These are phyloP conservation scores for Babylonia areolata DNA, from an alignment of 1,140 invertebrate genomes.

Conservation along the genomic window DNA sequence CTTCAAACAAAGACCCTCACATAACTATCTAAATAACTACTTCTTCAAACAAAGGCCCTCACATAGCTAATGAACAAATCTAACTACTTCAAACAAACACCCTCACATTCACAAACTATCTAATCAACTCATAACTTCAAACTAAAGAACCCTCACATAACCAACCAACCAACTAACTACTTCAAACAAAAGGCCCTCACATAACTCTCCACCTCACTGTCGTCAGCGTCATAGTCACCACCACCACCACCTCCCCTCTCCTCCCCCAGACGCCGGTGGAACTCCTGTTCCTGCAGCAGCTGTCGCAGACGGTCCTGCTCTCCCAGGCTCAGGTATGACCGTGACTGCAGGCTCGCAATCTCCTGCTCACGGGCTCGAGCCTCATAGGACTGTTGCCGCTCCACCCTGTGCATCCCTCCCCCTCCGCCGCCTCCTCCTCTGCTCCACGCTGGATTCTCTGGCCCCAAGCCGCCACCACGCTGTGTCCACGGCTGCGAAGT, in stretches of 20 bases:
- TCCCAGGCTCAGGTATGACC: constrained; percentile 63
- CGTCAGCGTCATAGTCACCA: constrained; percentile 70
- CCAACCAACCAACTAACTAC: no score
- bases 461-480: constrained; percentile 15
- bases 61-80: no score
- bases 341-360: constrained; percentile 67
- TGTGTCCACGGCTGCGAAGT: constrained; percentile 30
- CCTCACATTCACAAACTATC: no score
- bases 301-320: constrained; percentile 70
- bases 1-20: no score
- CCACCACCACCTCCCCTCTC: no score
- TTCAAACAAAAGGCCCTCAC: no score
- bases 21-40: no score
- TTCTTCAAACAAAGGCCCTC: no score
- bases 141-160: no score
- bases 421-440: constrained; percentile 69
- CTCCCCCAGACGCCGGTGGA: constrained; percentile 69
- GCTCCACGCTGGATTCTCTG: constrained; percentile 67
- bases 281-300: constrained; percentile 72
- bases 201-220: constrained; percentile 58
- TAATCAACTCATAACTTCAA: no score
- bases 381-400: constrained; percentile 60
- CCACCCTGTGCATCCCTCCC: constrained; percentile 63
- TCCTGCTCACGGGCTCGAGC: constrained; percentile 63
- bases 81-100: no score